phyloP scores from a whole-genome alignment of 2,797 vertebrate genomes.

The Falco biarmicus region DNA sequence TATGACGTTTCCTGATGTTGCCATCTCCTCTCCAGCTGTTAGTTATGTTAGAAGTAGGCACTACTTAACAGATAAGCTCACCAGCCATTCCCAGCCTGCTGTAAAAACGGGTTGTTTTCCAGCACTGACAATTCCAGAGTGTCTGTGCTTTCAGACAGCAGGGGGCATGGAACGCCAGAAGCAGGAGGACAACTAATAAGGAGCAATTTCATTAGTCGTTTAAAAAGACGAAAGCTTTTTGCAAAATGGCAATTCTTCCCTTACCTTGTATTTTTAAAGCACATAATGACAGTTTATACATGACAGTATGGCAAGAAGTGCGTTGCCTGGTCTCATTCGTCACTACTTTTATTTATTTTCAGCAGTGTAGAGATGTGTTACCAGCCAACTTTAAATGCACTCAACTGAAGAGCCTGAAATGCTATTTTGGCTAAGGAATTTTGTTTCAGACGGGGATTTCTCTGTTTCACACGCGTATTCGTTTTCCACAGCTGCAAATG shows the following conservation, averaged over 20 bases:
- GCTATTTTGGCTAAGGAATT: neutral
- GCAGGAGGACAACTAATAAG: neutral
- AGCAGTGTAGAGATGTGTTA: neutral
- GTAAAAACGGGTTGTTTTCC: neutral
- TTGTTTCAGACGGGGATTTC: neutral
- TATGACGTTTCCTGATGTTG: neutral
- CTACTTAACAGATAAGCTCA: neutral
- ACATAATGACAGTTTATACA: neutral
- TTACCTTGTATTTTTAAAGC: neutral
- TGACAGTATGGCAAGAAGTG: fast-evolving
- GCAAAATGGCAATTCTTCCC: neutral
- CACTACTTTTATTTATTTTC: neutral
- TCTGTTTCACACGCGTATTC: neutral
- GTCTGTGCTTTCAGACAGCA: neutral
- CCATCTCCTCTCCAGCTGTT: neutral
- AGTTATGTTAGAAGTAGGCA: neutral
- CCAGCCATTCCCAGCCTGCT: neutral
- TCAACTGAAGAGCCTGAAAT: neutral
- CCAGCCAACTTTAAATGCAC: neutral
- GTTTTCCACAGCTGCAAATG: neutral
- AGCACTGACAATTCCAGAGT: neutral
- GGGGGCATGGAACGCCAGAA: neutral
- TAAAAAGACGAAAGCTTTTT: neutral
- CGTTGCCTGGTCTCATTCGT: neutral
- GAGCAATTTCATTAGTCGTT: neutral